Evolutionary conservation across 2,797 vertebrate species (phyloP).

Genomic region (Scarus forsteni): DNA sequence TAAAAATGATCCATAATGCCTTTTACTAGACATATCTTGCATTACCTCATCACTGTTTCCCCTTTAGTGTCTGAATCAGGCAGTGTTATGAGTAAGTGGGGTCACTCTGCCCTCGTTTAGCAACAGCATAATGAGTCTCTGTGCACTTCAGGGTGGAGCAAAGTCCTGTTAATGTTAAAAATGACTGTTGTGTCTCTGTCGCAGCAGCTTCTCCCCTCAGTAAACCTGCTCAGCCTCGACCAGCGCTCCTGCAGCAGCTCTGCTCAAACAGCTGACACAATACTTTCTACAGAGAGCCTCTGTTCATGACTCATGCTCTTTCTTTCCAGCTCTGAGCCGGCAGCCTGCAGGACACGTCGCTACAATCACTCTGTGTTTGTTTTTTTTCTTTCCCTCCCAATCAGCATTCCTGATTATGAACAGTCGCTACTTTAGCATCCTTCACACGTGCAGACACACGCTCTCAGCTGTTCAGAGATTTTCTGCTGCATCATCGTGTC

Average conservation of each 20-base stretch:
- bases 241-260: slow-evolving; percentile 38
- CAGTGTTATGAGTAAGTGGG: neutral
- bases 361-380: slow-evolving; percentile 19
- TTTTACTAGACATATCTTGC: neutral
- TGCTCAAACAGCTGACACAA: slow-evolving; percentile 64
- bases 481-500: slow-evolving; percentile 35
- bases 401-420: slow-evolving; percentile 17
- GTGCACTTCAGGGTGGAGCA: neutral
- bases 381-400: slow-evolving; percentile 7
- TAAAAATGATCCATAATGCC: neutral
- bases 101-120: neutral
- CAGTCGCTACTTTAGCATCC: slow-evolving; percentile 2
- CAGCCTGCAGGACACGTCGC: slow-evolving; percentile 14
- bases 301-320: slow-evolving; percentile 57
- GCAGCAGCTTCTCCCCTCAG: slow-evolving; percentile 3
- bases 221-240: slow-evolving; percentile 38
- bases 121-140: slow-evolving; percentile 1
- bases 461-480: slow-evolving; percentile 13
- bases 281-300: slow-evolving; percentile 40
- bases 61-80: slow-evolving; percentile 1
- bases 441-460: slow-evolving; percentile 2
- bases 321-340: slow-evolving; percentile 40
- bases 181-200: slow-evolving; percentile 12
- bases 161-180: slow-evolving; percentile 13
- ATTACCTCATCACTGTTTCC: neutral